Base-by-base conservation (phyloP, 1,140 invertebrate species). In the Latrodectus geometricus region DNA sequence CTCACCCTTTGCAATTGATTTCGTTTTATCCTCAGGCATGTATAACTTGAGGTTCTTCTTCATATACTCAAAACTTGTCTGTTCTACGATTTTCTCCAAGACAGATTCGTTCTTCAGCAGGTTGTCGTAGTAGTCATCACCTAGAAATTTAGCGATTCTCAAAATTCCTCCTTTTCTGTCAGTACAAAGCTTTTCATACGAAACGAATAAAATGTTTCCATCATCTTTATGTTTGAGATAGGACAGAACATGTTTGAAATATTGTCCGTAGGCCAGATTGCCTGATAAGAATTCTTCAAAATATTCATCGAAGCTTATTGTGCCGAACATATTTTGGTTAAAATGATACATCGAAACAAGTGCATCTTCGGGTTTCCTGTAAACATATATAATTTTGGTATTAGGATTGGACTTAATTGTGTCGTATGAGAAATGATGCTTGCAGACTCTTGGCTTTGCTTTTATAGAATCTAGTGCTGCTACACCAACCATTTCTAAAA, bases 401-500 rank as follows among this genome's bases (percentile, higher is more conserved):
- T 90, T 69, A 12, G 12, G 14, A 23, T 75, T 86, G 12, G 79
- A 70, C 0, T 95, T 94, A 35, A 96, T 89, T 17, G 96, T 91
- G 65, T 93, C 92, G 88, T 95, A 92, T 0, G 95, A 94, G 48
- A 97, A 91, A 90, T 97, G 96, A 23, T 94, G 94, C 89, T 96
- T 95, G n/a, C 48, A 66, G 0, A 80, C 15, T 15, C 80, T 61
- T 65, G 85, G 76, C 0, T 20, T 11, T 17, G 49, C 20, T 9
- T 87, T 52, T 8, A 20, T 21, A 35, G 5, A 35, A 4, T 75
- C 35, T 1, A 87, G n/a, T 12, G 9, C 48, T 70, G 76, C 11
- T 15, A 65, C 69, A 15, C 88, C 88, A 12, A 48, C n/a, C 20
- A 84, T 69, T 75, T 88, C 88, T 17, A 89, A 9, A 17, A 77